Evolutionary conservation across 2,797 vertebrate genomes (phyloP).

Genomic region (Scomberomorus guttatus): DNA sequence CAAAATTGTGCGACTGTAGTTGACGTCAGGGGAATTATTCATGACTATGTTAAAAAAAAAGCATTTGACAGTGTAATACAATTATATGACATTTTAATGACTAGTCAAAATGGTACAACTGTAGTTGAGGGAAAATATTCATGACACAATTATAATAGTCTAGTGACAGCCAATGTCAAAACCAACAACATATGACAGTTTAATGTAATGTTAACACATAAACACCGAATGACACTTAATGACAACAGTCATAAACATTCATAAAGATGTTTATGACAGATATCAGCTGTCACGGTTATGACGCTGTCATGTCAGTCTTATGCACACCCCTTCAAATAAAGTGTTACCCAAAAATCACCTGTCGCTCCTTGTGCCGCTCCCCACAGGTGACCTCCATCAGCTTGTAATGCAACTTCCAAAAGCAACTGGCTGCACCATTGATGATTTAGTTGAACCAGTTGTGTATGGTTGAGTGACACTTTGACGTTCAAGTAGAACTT

Average conservation of each 20-base stretch:
- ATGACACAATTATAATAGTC: neutral
- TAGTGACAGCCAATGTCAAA: neutral
- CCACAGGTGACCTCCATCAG: neutral
- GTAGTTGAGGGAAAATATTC: neutral
- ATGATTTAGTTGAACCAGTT: neutral
- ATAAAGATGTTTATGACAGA: conserved; percentile 5
- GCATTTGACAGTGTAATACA: neutral
- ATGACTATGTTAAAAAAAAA: neutral
- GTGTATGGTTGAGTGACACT: neutral
- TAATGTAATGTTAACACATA: neutral
- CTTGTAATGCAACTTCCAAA: neutral
- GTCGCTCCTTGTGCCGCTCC: too few species aligned
- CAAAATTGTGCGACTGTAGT: too few species aligned
- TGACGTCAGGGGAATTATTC: too few species aligned
- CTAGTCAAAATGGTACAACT: neutral
- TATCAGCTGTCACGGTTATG: too few species aligned
- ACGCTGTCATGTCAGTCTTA: too few species aligned
- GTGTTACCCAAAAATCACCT: too few species aligned
- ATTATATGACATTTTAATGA: neutral
- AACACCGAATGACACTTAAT: conserved; percentile 14
- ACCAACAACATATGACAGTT: neutral
- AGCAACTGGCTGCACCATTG: neutral
- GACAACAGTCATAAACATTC: neutral
- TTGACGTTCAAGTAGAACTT: too few species aligned
- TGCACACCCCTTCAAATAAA: too few species aligned